A percentile compares a stretch with the other conserved stretches of the same genome.
phyloP scores from a whole-genome alignment of 2,113 vertebrate species.

The Periophthalmodon schlosseri region DNA sequence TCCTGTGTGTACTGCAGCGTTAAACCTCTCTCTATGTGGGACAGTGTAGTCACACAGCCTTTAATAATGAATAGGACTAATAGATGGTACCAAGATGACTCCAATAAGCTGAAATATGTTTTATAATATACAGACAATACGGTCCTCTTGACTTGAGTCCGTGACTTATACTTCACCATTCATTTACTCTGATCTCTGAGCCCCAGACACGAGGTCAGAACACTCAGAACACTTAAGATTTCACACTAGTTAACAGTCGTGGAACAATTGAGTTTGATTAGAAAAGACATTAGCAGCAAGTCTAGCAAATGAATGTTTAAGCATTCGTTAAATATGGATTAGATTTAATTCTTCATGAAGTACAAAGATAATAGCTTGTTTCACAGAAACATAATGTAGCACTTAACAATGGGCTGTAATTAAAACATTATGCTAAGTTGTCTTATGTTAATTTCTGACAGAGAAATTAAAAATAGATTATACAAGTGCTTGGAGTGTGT shows the following conservation, averaged over 20 bases:
- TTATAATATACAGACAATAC: background rate
- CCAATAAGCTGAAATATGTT: constrained; percentile 1
- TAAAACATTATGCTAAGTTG: constrained; percentile 77
- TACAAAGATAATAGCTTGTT: constrained; percentile 76
- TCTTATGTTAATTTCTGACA: constrained; percentile 74
- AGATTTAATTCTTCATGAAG: constrained; percentile 77
- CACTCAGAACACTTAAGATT: constrained; percentile 17
- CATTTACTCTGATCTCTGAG: background rate
- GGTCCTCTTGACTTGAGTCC: background rate
- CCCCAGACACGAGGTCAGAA: constrained; percentile 6
- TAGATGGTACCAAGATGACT: background rate
- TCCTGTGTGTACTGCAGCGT: background rate
- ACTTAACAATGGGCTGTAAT: constrained; percentile 75
- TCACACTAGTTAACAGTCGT: constrained; percentile 44
- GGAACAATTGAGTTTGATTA: constrained; percentile 62
- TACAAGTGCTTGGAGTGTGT: constrained; percentile 63
- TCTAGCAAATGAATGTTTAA: constrained; percentile 75
- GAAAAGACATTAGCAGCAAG: constrained; percentile 63
- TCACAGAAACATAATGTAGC: constrained; percentile 65
- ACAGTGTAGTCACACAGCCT: background rate
- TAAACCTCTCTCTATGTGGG: background rate
- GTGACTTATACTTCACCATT: background rate
- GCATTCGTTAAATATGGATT: constrained; percentile 77
- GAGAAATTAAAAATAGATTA: constrained; percentile 80
- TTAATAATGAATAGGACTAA: background rate